Conservation (phyloP, 1,140 invertebrate genomes). For the Drosophila carrolli region DNA sequence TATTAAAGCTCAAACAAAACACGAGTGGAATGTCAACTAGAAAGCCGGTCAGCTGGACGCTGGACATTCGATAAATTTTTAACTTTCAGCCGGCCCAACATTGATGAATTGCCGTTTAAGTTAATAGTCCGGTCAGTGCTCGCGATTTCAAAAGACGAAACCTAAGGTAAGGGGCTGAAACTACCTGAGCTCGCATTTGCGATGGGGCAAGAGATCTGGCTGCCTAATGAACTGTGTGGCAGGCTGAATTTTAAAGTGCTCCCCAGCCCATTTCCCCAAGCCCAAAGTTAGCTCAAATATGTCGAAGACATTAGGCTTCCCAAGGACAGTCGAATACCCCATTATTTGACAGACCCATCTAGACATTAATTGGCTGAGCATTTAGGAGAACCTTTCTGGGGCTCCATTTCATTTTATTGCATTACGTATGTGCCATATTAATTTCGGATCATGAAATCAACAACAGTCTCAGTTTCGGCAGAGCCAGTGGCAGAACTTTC, state of each 20-base stretch:
- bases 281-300: background rate
- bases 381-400: slow-evolving; percentile 1
- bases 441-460: slow-evolving; percentile 44
- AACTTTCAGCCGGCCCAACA: slow-evolving; percentile 6
- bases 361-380: slow-evolving; percentile 30
- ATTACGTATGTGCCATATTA: slow-evolving; percentile 40
- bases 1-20: slow-evolving; percentile 79
- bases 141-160: background rate
- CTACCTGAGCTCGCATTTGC: background rate
- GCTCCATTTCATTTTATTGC: slow-evolving; percentile 48
- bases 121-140: slow-evolving; percentile 1
- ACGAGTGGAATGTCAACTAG: slow-evolving; percentile 74
- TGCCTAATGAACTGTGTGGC: slow-evolving; percentile 31
- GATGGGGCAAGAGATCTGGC: too few relatives aligned
- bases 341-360: background rate
- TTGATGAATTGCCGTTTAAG: slow-evolving; percentile 36
- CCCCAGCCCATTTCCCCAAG: background rate
- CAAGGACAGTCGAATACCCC: background rate
- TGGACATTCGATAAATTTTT: slow-evolving; percentile 19
- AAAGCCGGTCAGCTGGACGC: background rate
- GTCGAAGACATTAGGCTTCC: background rate
- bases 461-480: background rate
- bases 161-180: background rate
- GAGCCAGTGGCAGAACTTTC: background rate
- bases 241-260: slow-evolving; percentile 24